Evolutionary conservation across 1,140 invertebrate genomes (phyloP).

Genomic region (Nephotettix cincticeps): DNA sequence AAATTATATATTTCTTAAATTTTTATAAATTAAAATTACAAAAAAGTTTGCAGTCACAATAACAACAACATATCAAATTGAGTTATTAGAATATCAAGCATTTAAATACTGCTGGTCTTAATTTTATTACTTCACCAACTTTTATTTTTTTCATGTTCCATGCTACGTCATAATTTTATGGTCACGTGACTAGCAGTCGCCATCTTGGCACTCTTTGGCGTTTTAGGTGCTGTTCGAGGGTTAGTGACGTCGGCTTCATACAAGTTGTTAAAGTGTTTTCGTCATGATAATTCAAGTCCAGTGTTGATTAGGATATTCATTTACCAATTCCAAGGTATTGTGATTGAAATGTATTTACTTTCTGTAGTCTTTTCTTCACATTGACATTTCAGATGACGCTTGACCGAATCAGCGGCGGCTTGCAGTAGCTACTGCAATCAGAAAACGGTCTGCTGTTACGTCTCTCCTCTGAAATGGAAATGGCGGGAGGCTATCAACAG

Average conservation of each 20-base stretch:
- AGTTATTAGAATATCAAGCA: no score
- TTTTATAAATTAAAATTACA: no score
- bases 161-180: slow-evolving; percentile 50
- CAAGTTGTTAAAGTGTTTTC: slow-evolving; percentile 18
- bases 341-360: neutral
- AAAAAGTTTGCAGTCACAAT: no score
- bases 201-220: slow-evolving; percentile 56
- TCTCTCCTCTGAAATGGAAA: slow-evolving; percentile 5
- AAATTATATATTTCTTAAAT: no score
- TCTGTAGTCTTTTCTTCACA: neutral
- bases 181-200: slow-evolving; percentile 54
- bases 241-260: slow-evolving; percentile 44
- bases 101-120: no score
- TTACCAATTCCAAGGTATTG: neutral
- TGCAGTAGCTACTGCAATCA: neutral
- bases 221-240: slow-evolving; percentile 45
- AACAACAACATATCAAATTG: no score
- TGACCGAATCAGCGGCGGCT: slow-evolving; percentile 1
- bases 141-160: slow-evolving; percentile 31
- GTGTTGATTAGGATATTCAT: neutral
- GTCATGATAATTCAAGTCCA: neutral
- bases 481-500: slow-evolving; percentile 12
- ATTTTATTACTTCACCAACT: no score
- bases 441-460: slow-evolving; percentile 16
- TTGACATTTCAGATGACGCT: neutral